Conservation (phyloP, 1,140 invertebrate genomes). For the Elysia chlorotica region DNA sequence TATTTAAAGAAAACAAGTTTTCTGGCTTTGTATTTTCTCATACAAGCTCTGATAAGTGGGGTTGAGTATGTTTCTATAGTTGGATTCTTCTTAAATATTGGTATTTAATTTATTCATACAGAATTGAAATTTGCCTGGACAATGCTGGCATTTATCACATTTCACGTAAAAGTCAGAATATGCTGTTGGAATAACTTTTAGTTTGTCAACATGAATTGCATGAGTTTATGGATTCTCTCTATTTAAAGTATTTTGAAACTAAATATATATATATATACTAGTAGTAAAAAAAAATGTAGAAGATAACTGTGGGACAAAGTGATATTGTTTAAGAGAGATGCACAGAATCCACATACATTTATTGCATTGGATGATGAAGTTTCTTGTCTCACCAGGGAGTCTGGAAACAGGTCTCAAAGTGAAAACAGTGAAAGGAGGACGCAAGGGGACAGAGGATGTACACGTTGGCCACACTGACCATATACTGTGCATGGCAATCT, state of each 20-base stretch:
- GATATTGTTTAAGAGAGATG: neutral
- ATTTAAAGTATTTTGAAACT: neutral
- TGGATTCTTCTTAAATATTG: too few species aligned
- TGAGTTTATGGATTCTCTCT: too few species aligned
- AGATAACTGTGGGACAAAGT: too few species aligned
- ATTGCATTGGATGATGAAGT: neutral
- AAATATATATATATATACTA: neutral
- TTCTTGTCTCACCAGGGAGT: constrained; percentile 63
- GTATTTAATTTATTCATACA: too few species aligned
- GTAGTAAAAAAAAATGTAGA: neutral
- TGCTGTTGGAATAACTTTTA: neutral
- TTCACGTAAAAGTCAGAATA: neutral
- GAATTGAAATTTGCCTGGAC: neutral
- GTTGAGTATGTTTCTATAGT: too few species aligned
- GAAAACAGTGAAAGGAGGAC: constrained; percentile 58
- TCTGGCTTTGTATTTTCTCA: too few species aligned
- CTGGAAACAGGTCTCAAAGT: constrained; percentile 63
- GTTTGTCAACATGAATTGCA: too few species aligned
- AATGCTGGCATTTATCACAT: neutral
- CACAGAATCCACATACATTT: neutral
- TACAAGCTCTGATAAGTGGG: too few species aligned
- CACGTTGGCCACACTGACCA: constrained; percentile 65
- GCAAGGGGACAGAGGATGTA: constrained; percentile 57
- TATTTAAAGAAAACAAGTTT: too few species aligned
- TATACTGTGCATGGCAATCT: constrained; percentile 77